A percentile compares a stretch with the other conserved stretches of the same genome.
Evolutionary conservation across 1,140 invertebrate genomes (phyloP).

Genomic region (Leptinotarsa texana): DNA sequence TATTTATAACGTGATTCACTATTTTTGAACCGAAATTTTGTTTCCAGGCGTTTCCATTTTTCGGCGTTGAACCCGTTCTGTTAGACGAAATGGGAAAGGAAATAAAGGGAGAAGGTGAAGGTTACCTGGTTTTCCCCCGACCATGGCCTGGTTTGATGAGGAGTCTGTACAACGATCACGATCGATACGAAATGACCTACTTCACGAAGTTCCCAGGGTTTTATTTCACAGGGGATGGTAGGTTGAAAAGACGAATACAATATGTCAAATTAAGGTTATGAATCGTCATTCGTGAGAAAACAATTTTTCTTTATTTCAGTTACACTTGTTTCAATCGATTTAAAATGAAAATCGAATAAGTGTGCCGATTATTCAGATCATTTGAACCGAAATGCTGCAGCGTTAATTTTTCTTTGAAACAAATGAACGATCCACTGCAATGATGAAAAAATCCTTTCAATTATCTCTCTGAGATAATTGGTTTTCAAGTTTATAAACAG

Average conservation of each 20-base stretch:
- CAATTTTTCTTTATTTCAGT: no score
- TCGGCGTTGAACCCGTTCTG: slow-evolving; percentile 88
- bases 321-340: no score
- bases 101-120: slow-evolving; percentile 87
- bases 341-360: no score
- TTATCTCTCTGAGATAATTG: no score
- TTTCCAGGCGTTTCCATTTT: slow-evolving; percentile 92
- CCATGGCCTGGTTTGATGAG: slow-evolving; percentile 99
- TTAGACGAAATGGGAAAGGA: slow-evolving; percentile 86
- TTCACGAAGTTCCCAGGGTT: slow-evolving; percentile 95
- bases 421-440: no score
- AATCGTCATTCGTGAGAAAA: no score
- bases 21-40: neutral
- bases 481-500: no score
- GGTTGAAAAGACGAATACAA: slow-evolving; percentile 41
- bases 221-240: slow-evolving; percentile 97
- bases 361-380: no score
- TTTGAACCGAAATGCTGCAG: no score
- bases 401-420: no score
- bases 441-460: no score
- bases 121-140: slow-evolving; percentile 89
- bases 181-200: slow-evolving; percentile 91
- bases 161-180: slow-evolving; percentile 88
- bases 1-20: no score
- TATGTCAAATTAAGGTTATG: neutral